Conservation (phyloP, 2,888 invertebrate genomes). For the Nebria salina region DNA sequence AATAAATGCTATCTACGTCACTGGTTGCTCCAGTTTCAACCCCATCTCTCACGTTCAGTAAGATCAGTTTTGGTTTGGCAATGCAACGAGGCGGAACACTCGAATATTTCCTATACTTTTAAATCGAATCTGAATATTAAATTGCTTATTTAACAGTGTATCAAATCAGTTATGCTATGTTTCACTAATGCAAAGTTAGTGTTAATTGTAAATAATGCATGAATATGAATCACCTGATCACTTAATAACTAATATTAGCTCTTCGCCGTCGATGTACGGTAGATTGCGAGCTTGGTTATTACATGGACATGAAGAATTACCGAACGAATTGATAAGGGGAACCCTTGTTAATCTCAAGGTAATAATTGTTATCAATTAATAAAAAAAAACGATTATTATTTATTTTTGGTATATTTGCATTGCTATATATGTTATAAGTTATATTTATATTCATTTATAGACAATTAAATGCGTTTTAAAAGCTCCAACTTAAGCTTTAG, state of each 20-base stretch:
- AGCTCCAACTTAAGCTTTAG: background rate
- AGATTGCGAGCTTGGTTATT: conserved; percentile 56
- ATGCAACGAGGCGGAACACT: background rate
- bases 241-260: conserved; percentile 48
- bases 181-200: background rate
- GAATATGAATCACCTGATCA: conserved; percentile 52
- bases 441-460: background rate
- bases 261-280: conserved; percentile 55
- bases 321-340: conserved; percentile 53
- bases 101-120: background rate
- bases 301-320: conserved; percentile 52
- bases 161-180: background rate
- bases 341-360: conserved; percentile 55
- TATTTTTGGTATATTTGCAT: no score
- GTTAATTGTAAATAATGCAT: conserved; percentile 49
- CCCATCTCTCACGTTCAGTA: background rate
- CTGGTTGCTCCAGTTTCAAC: conserved; percentile 30
- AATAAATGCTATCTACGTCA: conserved; percentile 10
- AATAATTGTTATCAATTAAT: conserved; percentile 12
- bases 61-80: background rate
- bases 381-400: no score
- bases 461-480: background rate
- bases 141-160: no score
- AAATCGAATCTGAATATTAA: background rate
- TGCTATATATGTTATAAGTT: background rate